Conservation (phyloP, 2,797 vertebrate genomes). For the Podargus strigoides region DNA sequence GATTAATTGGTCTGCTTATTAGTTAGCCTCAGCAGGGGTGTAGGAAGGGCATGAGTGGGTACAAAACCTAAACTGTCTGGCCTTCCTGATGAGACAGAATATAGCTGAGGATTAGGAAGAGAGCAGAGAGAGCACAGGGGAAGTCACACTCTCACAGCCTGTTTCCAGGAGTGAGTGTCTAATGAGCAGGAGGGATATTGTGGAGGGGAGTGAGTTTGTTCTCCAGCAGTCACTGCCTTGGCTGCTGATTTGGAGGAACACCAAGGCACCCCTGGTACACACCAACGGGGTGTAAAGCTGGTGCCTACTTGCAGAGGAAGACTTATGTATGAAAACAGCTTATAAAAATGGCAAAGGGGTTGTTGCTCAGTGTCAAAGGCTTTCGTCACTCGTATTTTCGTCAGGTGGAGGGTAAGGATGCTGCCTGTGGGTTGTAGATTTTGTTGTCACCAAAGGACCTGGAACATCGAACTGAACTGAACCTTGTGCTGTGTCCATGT, state of each 20-base stretch:
- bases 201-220: neutral
- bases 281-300: neutral
- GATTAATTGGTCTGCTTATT: constrained; percentile 12
- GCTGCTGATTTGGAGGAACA: neutral
- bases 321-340: neutral
- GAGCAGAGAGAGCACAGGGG: neutral
- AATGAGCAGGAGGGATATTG: neutral
- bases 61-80: neutral
- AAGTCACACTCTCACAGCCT: neutral
- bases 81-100: neutral
- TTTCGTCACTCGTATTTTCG: neutral
- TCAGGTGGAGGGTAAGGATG: neutral
- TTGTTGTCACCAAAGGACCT: neutral
- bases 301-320: neutral
- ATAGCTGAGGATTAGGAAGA: neutral
- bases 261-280: rapidly evolving
- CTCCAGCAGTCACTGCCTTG: neutral
- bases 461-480: neutral
- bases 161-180: neutral
- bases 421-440: neutral
- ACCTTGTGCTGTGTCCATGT: neutral
- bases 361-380: neutral
- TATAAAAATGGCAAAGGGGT: neutral
- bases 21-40: neutral
- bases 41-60: neutral